These are phyloP conservation scores for Thecophora atra DNA, from an alignment of 2,888 invertebrate genomes.

Conservation along the genomic window DNA sequence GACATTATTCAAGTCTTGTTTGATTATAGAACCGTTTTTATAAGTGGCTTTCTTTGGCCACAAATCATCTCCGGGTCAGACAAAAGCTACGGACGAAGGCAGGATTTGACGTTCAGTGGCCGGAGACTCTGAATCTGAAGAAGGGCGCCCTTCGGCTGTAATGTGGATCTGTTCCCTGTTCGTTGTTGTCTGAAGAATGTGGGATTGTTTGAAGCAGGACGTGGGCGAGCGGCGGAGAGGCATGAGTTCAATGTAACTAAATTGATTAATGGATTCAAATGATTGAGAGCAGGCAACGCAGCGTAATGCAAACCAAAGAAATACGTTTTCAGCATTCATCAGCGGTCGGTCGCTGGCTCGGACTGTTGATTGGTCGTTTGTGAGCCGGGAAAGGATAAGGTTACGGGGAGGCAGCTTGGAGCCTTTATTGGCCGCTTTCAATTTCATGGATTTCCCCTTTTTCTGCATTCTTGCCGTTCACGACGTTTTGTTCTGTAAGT, in stretches of 20 bases:
- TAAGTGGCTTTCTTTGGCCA: constrained; percentile 12
- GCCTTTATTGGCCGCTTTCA: constrained; percentile 13
- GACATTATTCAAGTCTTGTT: constrained; percentile 8
- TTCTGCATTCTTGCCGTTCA: constrained; percentile 33
- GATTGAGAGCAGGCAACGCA: constrained; percentile 55
- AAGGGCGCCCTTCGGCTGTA: constrained; percentile 11
- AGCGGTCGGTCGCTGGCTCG: neutral
- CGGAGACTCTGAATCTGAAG: constrained; percentile 33
- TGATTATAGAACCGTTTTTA: constrained; percentile 10
- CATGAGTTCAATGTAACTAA: constrained; percentile 47
- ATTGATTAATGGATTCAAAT: constrained; percentile 66
- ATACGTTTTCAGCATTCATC: constrained; percentile 1
- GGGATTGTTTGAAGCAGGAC: constrained; percentile 17
- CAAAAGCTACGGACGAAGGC: constrained; percentile 20
- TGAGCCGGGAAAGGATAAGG: neutral
- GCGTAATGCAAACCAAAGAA: constrained; percentile 11
- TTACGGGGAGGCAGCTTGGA: neutral
- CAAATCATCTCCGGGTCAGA: constrained; percentile 27
- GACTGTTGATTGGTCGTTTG: neutral
- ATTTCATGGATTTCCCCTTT: constrained; percentile 35
- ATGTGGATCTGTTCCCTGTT: neutral
- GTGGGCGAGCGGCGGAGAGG: neutral
- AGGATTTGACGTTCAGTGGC: constrained; percentile 23
- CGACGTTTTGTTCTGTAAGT: constrained; percentile 35
- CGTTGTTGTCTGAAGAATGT: constrained; percentile 18